phyloP scores from a whole-genome alignment of 2,797 vertebrate genomes.

The Sarcoramphus papa region DNA sequence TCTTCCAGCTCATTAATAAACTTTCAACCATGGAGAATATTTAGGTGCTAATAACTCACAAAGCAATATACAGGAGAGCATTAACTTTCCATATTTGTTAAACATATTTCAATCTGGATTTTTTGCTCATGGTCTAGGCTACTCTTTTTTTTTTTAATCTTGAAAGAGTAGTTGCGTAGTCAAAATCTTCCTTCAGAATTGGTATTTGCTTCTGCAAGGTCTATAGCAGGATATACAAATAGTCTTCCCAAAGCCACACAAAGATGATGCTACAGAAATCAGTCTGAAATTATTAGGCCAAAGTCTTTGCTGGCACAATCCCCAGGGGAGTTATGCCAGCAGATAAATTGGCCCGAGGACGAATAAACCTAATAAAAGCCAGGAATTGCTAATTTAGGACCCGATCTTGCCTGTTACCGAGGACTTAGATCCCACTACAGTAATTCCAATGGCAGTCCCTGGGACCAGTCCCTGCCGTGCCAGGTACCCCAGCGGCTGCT shows the following conservation, averaged over 20 bases:
- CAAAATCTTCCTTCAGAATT: neutral
- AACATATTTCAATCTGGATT: neutral
- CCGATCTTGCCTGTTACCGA: neutral
- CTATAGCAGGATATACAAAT: neutral
- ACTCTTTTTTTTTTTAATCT: neutral
- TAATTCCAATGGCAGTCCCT: neutral
- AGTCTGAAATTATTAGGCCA: neutral
- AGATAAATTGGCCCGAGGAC: neutral
- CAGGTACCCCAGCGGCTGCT: neutral
- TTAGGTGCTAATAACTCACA: slow-evolving; percentile 8
- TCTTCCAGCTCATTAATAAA: slow-evolving; percentile 34
- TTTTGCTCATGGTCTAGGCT: neutral
- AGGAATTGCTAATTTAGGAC: neutral
- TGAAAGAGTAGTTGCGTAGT: neutral
- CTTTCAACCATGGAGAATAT: neutral
- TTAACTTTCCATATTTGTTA: neutral
- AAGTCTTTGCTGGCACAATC: neutral
- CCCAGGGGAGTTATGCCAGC: neutral
- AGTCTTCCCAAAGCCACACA: neutral
- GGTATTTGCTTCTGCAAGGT: neutral
- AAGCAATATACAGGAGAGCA: neutral
- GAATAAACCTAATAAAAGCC: neutral
- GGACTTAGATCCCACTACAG: neutral
- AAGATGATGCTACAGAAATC: neutral
- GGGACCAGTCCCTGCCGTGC: neutral